These are phyloP conservation scores for Plecturocebus donacophilus DNA, from an alignment of 2,113 vertebrate genomes.

Conservation along the genomic window DNA sequence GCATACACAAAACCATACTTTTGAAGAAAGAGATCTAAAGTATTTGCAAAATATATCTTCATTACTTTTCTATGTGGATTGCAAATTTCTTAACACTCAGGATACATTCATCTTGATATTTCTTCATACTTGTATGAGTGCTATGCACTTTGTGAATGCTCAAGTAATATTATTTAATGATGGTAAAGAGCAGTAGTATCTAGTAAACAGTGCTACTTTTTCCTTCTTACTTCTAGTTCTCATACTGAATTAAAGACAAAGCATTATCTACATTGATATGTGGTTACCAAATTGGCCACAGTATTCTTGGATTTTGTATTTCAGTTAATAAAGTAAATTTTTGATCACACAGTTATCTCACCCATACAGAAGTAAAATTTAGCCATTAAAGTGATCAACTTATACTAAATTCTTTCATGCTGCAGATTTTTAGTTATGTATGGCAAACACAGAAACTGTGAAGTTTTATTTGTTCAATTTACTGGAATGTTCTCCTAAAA, in stretches of 20 bases:
- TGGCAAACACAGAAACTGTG: not conserved
- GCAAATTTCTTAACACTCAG: slow-evolving; percentile 11
- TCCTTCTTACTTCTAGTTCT: not conserved
- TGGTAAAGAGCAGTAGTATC: not conserved
- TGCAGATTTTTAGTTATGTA: not conserved
- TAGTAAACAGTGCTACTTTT: not conserved
- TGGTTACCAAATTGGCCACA: not conserved
- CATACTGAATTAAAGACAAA: not conserved
- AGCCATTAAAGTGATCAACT: not conserved
- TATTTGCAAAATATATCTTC: not conserved
- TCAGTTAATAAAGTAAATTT: not conserved
- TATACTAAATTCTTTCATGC: not conserved
- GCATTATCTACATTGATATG: not conserved
- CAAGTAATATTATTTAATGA: slow-evolving; percentile 1
- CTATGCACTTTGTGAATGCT: not conserved
- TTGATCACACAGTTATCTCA: not conserved
- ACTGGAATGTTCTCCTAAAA: not conserved
- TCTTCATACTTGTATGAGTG: not conserved
- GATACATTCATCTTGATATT: not conserved
- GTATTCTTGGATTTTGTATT: not conserved
- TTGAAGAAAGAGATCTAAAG: not conserved
- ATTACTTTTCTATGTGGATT: not conserved
- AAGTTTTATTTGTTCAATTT: not conserved
- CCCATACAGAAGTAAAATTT: not conserved
- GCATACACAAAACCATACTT: not conserved